Percentiles rank a stretch among this genome's conserved stretches.
Conservation (phyloP, 2,797 vertebrate species). For the Halcyon chelicuti region DNA sequence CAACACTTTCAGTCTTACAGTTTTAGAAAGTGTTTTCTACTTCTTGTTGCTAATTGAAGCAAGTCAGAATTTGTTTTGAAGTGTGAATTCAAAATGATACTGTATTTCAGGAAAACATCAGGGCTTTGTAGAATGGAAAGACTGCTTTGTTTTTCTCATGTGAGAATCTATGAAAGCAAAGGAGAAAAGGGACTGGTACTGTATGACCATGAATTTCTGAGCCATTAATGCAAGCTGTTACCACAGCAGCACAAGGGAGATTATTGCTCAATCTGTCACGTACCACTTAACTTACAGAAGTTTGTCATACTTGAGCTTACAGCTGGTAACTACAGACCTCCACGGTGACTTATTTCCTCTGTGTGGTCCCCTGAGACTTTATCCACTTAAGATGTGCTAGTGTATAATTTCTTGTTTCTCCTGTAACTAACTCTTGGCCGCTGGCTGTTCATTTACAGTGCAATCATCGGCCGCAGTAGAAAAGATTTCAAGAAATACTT, state of each 20-base stretch:
- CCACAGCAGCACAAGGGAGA: neutral
- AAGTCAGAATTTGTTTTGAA: neutral
- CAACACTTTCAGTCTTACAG: neutral
- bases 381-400: neutral
- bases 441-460: constrained; percentile 91
- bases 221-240: neutral
- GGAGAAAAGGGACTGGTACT: neutral
- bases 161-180: neutral
- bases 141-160: neutral
- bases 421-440: constrained; percentile 79
- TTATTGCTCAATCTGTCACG: neutral
- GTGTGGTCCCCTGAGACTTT: neutral
- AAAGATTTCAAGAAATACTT: constrained; percentile 97
- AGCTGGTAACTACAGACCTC: neutral
- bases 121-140: neutral
- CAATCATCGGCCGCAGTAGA: constrained; percentile 95
- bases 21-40: neutral
- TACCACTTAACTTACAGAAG: neutral
- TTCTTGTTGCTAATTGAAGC: neutral
- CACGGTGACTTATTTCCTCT: neutral
- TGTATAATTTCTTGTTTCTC: constrained; percentile 43
- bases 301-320: neutral
- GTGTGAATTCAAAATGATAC: neutral
- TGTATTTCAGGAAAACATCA: neutral
- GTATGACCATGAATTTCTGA: neutral